Percentiles rank a stretch among this genome's conserved stretches.
Conservation (phyloP, 2,888 invertebrate species). For the Orthosia gothica region DNA sequence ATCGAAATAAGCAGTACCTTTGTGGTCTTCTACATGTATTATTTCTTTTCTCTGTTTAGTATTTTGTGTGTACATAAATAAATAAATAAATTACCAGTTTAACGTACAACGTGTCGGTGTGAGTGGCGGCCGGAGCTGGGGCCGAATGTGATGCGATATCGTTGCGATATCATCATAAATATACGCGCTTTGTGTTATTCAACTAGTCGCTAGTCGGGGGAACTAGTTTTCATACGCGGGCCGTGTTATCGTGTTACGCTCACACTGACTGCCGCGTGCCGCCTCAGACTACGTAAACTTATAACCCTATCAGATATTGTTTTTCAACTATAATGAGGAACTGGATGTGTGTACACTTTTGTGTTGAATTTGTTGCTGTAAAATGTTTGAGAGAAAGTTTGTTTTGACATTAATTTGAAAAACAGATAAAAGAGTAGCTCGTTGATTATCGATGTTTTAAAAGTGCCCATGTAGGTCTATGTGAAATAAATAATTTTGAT, state of each 20-base stretch:
- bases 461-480: too few species aligned
- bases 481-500: too few species aligned
- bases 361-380: slow-evolving; percentile 1
- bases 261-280: slow-evolving; percentile 25
- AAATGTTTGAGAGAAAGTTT: background rate
- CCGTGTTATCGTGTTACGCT: slow-evolving; percentile 61
- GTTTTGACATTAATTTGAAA: slow-evolving; percentile 14
- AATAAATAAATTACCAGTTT: too few species aligned
- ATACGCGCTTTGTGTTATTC: slow-evolving; percentile 74
- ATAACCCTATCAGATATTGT: slow-evolving; percentile 58
- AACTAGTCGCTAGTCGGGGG: slow-evolving; percentile 66
- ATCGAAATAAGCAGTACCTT: too few species aligned
- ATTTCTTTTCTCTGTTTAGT: too few species aligned
- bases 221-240: slow-evolving; percentile 60
- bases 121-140: slow-evolving; percentile 46
- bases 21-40: too few species aligned
- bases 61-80: too few species aligned
- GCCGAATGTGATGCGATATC: slow-evolving; percentile 73
- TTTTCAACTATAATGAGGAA: slow-evolving; percentile 55
- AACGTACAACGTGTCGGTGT: slow-evolving; percentile 45
- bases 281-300: slow-evolving; percentile 45
- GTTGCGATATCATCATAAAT: slow-evolving; percentile 73
- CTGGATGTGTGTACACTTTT: slow-evolving; percentile 11
- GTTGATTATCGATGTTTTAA: too few species aligned
- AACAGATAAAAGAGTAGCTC: too few species aligned